These are phyloP conservation scores for Lepisosteus osseus DNA, from an alignment of 2,113 vertebrate species.

Conservation along the genomic window DNA sequence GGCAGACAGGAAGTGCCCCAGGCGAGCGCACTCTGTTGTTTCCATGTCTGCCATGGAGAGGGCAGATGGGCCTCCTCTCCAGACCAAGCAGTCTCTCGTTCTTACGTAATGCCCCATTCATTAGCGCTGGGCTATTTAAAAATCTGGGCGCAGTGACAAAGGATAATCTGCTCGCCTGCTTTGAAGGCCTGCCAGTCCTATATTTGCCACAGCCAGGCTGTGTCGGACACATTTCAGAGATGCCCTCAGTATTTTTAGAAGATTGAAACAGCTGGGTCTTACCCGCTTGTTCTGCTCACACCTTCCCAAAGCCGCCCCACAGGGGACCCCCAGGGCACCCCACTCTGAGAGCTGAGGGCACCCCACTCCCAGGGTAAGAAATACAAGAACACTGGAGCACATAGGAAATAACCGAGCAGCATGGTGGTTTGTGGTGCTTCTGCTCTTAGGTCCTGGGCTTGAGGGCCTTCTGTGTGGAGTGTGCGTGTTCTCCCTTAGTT, in stretches of 20 bases:
- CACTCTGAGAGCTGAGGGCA: too few species aligned
- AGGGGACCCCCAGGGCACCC: too few species aligned
- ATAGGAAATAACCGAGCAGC: too few species aligned
- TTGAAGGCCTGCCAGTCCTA: slow-evolving; percentile 67
- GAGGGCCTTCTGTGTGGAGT: too few species aligned
- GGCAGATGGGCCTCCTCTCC: slow-evolving; percentile 35
- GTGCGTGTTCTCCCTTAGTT: too few species aligned
- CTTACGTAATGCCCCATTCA: slow-evolving; percentile 74
- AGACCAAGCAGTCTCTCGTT: slow-evolving; percentile 49
- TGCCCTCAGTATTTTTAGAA: slow-evolving; percentile 63
- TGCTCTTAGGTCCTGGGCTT: too few species aligned
- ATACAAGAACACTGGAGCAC: too few species aligned
- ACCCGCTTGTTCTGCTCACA: slow-evolving; percentile 32
- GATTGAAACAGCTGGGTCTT: slow-evolving; percentile 46
- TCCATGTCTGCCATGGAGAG: slow-evolving; percentile 40
- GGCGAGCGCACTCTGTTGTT: not conserved
- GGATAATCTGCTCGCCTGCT: slow-evolving; percentile 64
- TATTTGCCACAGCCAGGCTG: slow-evolving; percentile 61
- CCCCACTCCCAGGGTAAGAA: too few species aligned
- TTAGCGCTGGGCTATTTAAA: slow-evolving; percentile 70
- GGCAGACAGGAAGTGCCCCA: not conserved
- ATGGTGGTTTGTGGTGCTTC: too few species aligned
- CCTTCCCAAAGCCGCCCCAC: not conserved
- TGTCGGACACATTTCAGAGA: slow-evolving; percentile 60
- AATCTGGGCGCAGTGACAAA: slow-evolving; percentile 66